A percentile compares a stretch with the other conserved stretches of the same genome.
phyloP scores from a whole-genome alignment of 2,797 vertebrate species.

The Cetoscarus ocellatus region DNA sequence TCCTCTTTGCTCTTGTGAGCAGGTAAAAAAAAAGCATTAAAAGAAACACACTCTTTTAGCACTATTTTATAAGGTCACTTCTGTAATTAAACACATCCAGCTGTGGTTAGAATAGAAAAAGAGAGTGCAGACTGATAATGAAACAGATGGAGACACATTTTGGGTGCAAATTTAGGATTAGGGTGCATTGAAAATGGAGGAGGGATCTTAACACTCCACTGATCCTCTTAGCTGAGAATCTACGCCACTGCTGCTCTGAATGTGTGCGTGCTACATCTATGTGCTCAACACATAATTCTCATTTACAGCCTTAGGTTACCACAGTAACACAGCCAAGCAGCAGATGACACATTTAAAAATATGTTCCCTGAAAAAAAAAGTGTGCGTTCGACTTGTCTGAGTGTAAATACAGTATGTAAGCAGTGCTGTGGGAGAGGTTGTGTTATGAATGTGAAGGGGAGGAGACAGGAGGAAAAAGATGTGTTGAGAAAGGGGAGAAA shows the following conservation, averaged over 20 bases:
- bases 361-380: slow-evolving; percentile 9
- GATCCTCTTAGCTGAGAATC: slow-evolving; percentile 58
- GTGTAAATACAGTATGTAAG: slow-evolving; percentile 4
- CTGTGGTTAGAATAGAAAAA: slow-evolving; percentile 30
- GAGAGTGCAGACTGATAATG: slow-evolving; percentile 1
- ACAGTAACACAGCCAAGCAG: slow-evolving; percentile 61
- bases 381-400: slow-evolving; percentile 19
- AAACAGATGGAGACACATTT: slow-evolving; percentile 53
- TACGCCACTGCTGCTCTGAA: slow-evolving; percentile 26
- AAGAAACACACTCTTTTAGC: slow-evolving; percentile 10
- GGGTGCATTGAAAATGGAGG: slow-evolving; percentile 42
- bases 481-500: slow-evolving; percentile 72
- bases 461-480: slow-evolving; percentile 61
- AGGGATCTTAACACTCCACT: slow-evolving; percentile 49
- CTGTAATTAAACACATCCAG: slow-evolving; percentile 56
- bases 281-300: slow-evolving; percentile 49
- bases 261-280: slow-evolving; percentile 29
- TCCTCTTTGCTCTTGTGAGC: slow-evolving; percentile 27
- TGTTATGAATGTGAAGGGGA: slow-evolving; percentile 39
- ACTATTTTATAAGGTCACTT: slow-evolving; percentile 41
- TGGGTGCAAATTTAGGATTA: slow-evolving; percentile 43
- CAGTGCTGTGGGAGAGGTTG: slow-evolving; percentile 5
- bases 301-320: slow-evolving; percentile 66
- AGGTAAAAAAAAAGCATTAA: not conserved
- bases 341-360: slow-evolving; percentile 67